These are phyloP conservation scores for Hypsibius dujardini DNA, from an alignment of 1,140 invertebrate species.

Conservation along the genomic window DNA sequence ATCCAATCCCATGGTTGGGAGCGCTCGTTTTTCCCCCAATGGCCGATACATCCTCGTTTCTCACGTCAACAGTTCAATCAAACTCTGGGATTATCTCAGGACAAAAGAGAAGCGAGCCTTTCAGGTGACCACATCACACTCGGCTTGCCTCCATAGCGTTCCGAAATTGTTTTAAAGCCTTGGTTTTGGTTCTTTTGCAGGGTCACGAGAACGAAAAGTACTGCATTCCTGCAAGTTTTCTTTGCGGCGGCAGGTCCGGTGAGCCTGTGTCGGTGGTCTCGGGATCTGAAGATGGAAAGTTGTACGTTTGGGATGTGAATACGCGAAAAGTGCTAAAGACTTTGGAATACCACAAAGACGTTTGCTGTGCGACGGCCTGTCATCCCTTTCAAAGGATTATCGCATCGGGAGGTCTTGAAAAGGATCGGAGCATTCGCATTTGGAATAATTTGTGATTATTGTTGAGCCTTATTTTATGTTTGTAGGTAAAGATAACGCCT, in stretches of 20 bases:
- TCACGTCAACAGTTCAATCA: conserved; percentile 43
- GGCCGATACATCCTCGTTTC: conserved; percentile 95
- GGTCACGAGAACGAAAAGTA: too few species aligned
- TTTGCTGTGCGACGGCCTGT: conserved; percentile 90
- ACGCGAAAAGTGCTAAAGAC: conserved; percentile 98
- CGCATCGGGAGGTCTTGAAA: conserved; percentile 90
- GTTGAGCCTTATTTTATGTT: too few species aligned
- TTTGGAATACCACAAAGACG: conserved; percentile 86
- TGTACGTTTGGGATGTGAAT: conserved; percentile 99
- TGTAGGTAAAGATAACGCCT: too few species aligned
- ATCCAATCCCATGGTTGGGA: conserved; percentile 93
- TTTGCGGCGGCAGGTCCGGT: too few species aligned
- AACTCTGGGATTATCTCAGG: conserved; percentile 77
- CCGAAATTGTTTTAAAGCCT: too few species aligned
- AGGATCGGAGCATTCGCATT: too few species aligned
- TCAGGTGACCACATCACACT: too few species aligned
- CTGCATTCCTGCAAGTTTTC: too few species aligned
- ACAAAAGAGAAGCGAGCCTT: conserved; percentile 44
- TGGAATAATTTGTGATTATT: too few species aligned
- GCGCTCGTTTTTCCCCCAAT: conserved; percentile 99
- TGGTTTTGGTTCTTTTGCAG: too few species aligned
- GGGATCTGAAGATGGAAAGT: conserved; percentile 94
- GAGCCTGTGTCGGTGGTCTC: conserved; percentile 99
- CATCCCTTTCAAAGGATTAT: conserved; percentile 98
- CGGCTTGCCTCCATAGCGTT: too few species aligned